Percentiles rank a stretch among this genome's conserved stretches.
Evolutionary conservation across 2,888 invertebrate genomes (phyloP).

Genomic region (Rhogogaster chlorosoma): DNA sequence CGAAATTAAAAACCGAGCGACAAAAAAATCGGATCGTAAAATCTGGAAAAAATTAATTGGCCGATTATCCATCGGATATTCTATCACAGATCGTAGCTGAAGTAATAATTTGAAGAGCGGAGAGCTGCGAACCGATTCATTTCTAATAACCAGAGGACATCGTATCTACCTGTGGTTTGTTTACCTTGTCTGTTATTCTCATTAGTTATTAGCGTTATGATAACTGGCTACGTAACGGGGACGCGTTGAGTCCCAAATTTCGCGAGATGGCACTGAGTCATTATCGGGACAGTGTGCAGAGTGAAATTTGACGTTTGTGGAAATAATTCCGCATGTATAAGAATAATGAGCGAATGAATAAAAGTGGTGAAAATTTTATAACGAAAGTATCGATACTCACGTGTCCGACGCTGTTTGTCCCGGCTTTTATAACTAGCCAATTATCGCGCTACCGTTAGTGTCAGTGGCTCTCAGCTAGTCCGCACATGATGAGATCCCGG

Average conservation of each 20-base stretch:
- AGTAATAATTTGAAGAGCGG: not conserved
- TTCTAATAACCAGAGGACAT: not conserved
- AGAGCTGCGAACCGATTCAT: not conserved
- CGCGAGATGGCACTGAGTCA: not conserved
- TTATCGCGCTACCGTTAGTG: conserved; percentile 45
- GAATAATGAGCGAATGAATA: not conserved
- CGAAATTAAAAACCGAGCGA: no score
- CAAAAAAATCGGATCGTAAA: no score
- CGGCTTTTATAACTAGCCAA: conserved; percentile 45
- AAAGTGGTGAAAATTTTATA: not conserved
- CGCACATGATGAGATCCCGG: conserved; percentile 4
- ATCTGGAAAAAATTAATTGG: no score
- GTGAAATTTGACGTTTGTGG: not conserved
- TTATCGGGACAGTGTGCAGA: not conserved
- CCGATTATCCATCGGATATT: no score
- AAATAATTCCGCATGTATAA: not conserved
- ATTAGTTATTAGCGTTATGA: not conserved
- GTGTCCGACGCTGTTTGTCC: conserved; percentile 33
- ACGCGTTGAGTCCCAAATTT: conserved; percentile 4
- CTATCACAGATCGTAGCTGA: not conserved
- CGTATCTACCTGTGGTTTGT: not conserved
- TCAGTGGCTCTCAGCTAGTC: conserved; percentile 31
- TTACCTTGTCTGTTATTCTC: conserved; percentile 7
- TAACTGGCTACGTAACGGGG: not conserved
- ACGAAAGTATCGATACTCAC: conserved; percentile 15